Conservation (phyloP, 2,888 invertebrate genomes). For the Eupithecia centaureata region DNA sequence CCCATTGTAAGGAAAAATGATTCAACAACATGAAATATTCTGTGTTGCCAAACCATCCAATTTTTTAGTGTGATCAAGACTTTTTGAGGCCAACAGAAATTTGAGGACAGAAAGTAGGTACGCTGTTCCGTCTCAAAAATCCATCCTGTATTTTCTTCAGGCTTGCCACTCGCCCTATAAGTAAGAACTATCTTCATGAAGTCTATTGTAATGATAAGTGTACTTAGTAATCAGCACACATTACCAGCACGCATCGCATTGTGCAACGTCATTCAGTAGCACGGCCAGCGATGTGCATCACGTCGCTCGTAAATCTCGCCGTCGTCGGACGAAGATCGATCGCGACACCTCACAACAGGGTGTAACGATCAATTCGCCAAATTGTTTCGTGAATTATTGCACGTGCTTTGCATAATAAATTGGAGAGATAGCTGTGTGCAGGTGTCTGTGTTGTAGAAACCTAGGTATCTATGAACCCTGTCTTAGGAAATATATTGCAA, state of each 20-base stretch:
- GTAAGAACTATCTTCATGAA: too few species aligned
- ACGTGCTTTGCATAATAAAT: slow-evolving; percentile 38
- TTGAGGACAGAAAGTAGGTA: too few species aligned
- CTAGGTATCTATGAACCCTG: not conserved
- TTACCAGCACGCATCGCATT: slow-evolving; percentile 21
- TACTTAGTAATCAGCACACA: slow-evolving; percentile 23
- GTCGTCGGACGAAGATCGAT: slow-evolving; percentile 67
- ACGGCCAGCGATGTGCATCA: slow-evolving; percentile 59
- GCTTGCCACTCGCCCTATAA: too few species aligned
- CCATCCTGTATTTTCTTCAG: too few species aligned
- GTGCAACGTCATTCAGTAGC: slow-evolving; percentile 30
- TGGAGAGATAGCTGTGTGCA: slow-evolving; percentile 7
- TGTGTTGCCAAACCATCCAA: too few species aligned
- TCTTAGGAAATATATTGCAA: not conserved
- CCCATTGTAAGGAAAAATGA: too few species aligned
- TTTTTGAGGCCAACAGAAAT: too few species aligned
- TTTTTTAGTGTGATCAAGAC: too few species aligned
- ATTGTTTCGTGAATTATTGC: slow-evolving; percentile 45
- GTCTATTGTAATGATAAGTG: not conserved
- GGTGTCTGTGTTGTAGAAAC: not conserved
- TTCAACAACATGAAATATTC: too few species aligned
- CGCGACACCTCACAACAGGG: slow-evolving; percentile 55
- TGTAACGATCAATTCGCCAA: slow-evolving; percentile 43
- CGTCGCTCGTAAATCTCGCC: slow-evolving; percentile 68
- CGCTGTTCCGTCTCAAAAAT: too few species aligned